Evolutionary conservation across 2,797 vertebrate species (phyloP).

Genomic region (Macrochelys suwanniensis): DNA sequence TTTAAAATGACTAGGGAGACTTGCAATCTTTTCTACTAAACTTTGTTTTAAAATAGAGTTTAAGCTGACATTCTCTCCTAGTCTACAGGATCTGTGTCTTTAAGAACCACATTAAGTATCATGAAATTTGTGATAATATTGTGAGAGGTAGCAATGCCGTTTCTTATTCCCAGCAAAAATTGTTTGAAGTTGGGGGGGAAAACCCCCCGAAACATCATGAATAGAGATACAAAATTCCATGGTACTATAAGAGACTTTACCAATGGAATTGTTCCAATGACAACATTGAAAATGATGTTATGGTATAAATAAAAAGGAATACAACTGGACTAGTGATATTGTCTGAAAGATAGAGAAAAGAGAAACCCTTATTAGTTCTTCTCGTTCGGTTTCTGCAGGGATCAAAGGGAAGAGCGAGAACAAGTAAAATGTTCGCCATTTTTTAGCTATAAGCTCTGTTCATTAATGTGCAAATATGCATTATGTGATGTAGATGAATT

Average conservation of each 20-base stretch:
- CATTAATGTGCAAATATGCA: conserved; percentile 40
- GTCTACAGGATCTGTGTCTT: background rate
- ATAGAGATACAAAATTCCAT: background rate
- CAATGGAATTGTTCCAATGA: background rate
- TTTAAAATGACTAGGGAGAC: background rate
- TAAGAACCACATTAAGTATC: background rate
- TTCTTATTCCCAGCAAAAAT: background rate
- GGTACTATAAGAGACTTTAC: background rate
- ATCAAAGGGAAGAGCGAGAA: background rate
- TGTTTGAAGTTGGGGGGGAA: background rate
- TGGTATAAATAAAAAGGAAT: background rate
- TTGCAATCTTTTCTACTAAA: background rate
- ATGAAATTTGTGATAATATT: background rate
- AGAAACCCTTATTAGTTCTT: background rate
- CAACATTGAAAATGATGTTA: background rate
- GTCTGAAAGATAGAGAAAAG: background rate
- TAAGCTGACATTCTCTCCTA: background rate
- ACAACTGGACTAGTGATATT: background rate
- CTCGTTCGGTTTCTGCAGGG: background rate
- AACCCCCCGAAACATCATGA: background rate
- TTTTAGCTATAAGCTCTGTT: conserved; percentile 19
- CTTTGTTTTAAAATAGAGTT: background rate
- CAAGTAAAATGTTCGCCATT: background rate
- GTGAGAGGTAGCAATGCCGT: background rate
- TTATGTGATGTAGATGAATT: conserved; percentile 37